Conservation (phyloP, 2,888 invertebrate species). For the Arge pagana region DNA sequence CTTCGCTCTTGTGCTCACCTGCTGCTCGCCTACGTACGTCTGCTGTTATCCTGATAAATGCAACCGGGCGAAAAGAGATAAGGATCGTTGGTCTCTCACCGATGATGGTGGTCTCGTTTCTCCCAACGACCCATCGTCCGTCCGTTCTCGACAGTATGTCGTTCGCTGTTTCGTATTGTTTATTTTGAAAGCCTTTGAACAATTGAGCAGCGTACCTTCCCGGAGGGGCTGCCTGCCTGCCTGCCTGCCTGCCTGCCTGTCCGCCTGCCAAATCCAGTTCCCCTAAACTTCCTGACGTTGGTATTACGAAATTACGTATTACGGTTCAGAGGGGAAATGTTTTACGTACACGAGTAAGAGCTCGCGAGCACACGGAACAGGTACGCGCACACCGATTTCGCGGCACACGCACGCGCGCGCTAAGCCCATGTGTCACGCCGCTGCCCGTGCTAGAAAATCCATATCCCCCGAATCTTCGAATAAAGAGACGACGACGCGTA, state of each 20-base stretch:
- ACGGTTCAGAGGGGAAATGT: slow-evolving; percentile 37
- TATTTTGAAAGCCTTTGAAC: slow-evolving; percentile 22
- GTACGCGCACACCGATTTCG: slow-evolving; percentile 40
- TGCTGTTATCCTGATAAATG: background rate
- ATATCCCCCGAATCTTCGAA: slow-evolving; percentile 29
- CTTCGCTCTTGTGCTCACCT: background rate
- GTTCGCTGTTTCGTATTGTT: slow-evolving; percentile 14
- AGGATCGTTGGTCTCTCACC: slow-evolving; percentile 22
- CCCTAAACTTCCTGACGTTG: slow-evolving; percentile 38
- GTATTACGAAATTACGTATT: slow-evolving; percentile 51
- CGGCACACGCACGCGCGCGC: slow-evolving; percentile 19
- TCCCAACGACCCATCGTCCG: slow-evolving; percentile 23
- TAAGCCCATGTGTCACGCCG: slow-evolving; percentile 13
- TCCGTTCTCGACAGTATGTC: slow-evolving; percentile 14
- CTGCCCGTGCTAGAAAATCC: slow-evolving; percentile 10
- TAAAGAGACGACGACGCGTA: no score
- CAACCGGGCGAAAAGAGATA: slow-evolving; percentile 17
- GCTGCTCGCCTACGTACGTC: background rate
- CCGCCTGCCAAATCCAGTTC: slow-evolving; percentile 27
- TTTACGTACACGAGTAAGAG: slow-evolving; percentile 22
- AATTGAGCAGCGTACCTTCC: slow-evolving; percentile 14
- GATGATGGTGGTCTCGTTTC: slow-evolving; percentile 16
- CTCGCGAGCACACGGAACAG: no score
- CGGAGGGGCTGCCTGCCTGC: no score
- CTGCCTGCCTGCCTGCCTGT: no score